Evolutionary conservation across 2,888 invertebrate species (phyloP), one percentile per base, ranked within the genome.

Genomic region (Adelognathus sp.): DNA sequence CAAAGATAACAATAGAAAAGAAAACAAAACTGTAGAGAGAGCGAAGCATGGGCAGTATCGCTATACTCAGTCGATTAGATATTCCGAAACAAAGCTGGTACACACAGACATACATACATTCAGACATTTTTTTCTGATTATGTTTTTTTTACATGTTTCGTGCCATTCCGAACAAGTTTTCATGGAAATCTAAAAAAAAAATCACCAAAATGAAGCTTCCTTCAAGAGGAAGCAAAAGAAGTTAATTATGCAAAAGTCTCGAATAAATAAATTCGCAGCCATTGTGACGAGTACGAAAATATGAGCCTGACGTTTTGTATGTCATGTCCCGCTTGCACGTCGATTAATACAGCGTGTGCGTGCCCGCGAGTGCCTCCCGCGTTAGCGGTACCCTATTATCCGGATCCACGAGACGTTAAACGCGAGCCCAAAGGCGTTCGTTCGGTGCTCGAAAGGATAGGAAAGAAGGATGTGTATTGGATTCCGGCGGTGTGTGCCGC

Each of bases 391-490:
- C 52, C 39, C 54, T 39, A 67, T 67, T 67, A 67, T 54, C 36
- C 67, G 52, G 52, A 52, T 67, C 67, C 54, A 39, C 27, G 66
- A 66, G 52, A 39, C 50, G 50, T 50, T 50, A 50, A 50, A 27
- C 56, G 50, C 44, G 52, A 33, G 73, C 58, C 33, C 29, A 58
- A 46, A 63, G 71, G 46, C 39, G 33, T 29, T 52, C 36, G 33
- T 29, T 36, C 50, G 31, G 74, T 69, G n/a, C n/a, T 66, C 70
- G 78, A 71, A 81, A 84, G 79, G 82, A 76, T 81, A 83, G 81
- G 81, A 84, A 85, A 72, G 73, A 61, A 60, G 73, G 64, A 70
- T 76, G 73, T 80, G 84, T 80, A 79, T 81, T 83, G 81, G 85
- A 80, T 72, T 79, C 80, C 66, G 29, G 61, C 54, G 41, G 52